Evolutionary conservation across 2,113 vertebrate genomes (phyloP).

Genomic region (Sclerurus mexicanus): DNA sequence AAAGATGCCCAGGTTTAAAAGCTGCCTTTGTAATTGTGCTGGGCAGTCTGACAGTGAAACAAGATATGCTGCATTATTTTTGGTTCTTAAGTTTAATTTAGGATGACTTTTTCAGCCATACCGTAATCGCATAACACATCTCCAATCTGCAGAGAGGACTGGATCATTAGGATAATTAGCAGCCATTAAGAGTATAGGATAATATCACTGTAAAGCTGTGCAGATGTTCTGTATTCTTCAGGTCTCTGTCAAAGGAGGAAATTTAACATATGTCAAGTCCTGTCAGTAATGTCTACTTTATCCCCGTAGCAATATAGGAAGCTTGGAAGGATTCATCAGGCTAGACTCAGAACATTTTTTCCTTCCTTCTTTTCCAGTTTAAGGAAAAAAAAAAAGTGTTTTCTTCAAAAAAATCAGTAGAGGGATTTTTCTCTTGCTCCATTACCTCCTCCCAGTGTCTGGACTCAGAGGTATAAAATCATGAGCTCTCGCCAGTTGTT

Average conservation of each 20-base stretch:
- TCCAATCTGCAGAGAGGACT: constrained; percentile 27
- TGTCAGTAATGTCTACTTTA: neutral
- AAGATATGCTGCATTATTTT: neutral
- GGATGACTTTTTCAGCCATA: constrained; percentile 4
- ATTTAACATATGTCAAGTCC: constrained; percentile 25
- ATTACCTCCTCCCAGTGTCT: neutral
- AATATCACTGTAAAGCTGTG: neutral
- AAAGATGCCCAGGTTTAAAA: neutral
- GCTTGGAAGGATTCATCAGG: neutral
- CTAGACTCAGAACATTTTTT: neutral
- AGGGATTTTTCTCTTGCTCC: neutral
- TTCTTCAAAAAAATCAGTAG: neutral
- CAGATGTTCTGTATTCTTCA: constrained; percentile 40
- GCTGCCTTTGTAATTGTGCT: neutral
- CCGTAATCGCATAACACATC: neutral
- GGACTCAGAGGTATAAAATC: neutral
- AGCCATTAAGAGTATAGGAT: constrained; percentile 28
- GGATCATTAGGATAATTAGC: constrained; percentile 53
- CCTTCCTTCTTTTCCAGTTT: neutral
- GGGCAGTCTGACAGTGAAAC: neutral
- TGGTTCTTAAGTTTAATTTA: constrained; percentile 40
- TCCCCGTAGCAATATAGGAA: neutral
- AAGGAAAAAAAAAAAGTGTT: neutral
- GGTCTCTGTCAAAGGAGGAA: constrained; percentile 1
- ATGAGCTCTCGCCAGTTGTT: neutral